These are phyloP conservation scores for Halcyon malimbica DNA, from an alignment of 2,113 vertebrate genomes.

Conservation along the genomic window DNA sequence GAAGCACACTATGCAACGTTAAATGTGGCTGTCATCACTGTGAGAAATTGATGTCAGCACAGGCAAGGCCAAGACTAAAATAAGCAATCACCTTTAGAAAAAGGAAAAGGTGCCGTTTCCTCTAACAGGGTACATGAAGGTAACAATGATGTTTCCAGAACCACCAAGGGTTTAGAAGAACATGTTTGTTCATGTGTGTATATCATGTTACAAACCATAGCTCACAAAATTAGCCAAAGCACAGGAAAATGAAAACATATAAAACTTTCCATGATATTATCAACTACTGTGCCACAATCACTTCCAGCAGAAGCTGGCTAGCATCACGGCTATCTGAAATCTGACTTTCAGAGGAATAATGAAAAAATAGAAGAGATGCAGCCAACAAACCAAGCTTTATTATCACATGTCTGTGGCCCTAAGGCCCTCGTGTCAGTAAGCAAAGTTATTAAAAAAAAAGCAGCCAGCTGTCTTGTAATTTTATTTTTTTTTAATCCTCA, in stretches of 20 bases:
- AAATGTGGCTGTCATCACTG: not conserved
- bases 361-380: not conserved
- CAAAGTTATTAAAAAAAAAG: slow-evolving; percentile 32
- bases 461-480: slow-evolving; percentile 31
- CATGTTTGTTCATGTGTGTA: not conserved
- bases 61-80: not conserved
- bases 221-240: not conserved
- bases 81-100: not conserved
- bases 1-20: not conserved
- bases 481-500: slow-evolving; percentile 24
- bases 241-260: not conserved
- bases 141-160: not conserved
- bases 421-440: slow-evolving; percentile 4
- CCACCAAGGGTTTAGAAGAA: not conserved
- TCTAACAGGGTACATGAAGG: not conserved
- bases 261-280: not conserved
- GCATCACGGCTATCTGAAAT: not conserved
- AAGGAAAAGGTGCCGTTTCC: not conserved
- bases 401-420: not conserved
- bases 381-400: slow-evolving; percentile 11
- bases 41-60: not conserved
- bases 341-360: not conserved
- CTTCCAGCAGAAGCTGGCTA: not conserved
- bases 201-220: not conserved
- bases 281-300: not conserved